Percentiles rank a stretch among this genome's conserved stretches.
Evolutionary conservation across 1,140 invertebrate species (phyloP).

Genomic region (Euwallacea fornicatus): DNA sequence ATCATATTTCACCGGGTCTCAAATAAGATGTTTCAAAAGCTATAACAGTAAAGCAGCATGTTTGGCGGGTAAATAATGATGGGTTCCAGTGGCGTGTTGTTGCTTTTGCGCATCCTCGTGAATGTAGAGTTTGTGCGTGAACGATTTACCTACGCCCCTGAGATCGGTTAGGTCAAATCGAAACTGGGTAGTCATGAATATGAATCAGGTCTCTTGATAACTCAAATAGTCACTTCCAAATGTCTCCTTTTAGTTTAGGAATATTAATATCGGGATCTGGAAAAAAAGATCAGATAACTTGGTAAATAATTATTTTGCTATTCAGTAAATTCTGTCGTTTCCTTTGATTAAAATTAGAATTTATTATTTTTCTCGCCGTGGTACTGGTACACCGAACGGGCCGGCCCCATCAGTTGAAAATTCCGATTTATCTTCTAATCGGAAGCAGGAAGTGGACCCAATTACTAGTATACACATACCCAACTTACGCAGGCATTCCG

Average conservation of each 20-base stretch:
- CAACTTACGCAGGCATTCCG: no score
- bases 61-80: constrained; percentile 9
- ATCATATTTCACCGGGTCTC: constrained; percentile 12
- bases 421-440: background rate
- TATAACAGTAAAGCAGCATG: constrained; percentile 16
- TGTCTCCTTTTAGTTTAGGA: constrained; percentile 6
- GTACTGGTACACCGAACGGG: constrained; percentile 17
- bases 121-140: background rate
- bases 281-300: constrained; percentile 28
- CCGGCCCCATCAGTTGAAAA: background rate
- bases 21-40: constrained; percentile 17
- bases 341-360: constrained; percentile 28
- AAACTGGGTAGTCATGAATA: constrained; percentile 16
- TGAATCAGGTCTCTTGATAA: constrained; percentile 7
- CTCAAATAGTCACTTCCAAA: constrained; percentile 5
- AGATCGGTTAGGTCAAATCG: background rate
- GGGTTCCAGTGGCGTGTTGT: constrained; percentile 1
- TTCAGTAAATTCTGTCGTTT: constrained; percentile 26
- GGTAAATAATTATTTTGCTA: constrained; percentile 29
- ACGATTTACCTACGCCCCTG: background rate
- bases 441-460: background rate
- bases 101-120: background rate
- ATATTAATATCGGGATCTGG: constrained; percentile 8
- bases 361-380: constrained; percentile 18
- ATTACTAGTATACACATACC: background rate